phyloP scores from a whole-genome alignment of 2,797 vertebrate species.

The Salmo trutta region DNA sequence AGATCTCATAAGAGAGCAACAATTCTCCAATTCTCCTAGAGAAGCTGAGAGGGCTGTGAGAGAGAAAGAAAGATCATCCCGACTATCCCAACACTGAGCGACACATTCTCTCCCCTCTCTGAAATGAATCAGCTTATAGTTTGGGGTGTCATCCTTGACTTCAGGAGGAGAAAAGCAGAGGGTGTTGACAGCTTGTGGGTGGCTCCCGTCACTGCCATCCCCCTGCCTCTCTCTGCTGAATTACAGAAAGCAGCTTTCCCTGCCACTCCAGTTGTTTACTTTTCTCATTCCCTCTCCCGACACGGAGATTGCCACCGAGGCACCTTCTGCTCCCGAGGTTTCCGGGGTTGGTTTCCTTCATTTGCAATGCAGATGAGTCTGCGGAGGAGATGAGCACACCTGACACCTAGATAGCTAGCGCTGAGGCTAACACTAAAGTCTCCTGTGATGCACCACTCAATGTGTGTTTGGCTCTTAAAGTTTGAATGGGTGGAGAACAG shows the following conservation, averaged over 20 bases:
- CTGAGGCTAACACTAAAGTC: background rate
- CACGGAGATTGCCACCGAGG: background rate
- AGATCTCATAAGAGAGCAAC: conserved; percentile 21
- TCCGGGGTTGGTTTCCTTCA: background rate
- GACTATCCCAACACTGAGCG: conserved; percentile 5
- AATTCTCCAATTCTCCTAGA: background rate
- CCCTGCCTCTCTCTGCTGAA: background rate
- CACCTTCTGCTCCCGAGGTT: background rate
- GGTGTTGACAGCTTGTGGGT: conserved; percentile 14
- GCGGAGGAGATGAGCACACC: background rate
- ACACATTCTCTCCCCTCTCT: conserved; percentile 12
- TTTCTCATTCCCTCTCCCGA: background rate
- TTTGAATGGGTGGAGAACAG: background rate
- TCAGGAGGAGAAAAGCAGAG: background rate
- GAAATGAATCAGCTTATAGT: conserved; percentile 42
- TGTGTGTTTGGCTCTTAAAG: background rate
- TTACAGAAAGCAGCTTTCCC: background rate
- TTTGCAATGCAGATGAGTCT: conserved; percentile 1
- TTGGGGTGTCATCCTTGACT: conserved; percentile 8
- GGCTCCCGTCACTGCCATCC: conserved; percentile 11
- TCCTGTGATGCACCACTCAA: background rate
- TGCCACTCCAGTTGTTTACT: background rate
- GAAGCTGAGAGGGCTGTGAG: background rate
- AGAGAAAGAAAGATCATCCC: conserved; percentile 11
- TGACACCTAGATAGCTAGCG: background rate